These are phyloP conservation scores for Gastrophysa polygoni DNA, from an alignment of 2,888 invertebrate species.

Conservation along the genomic window DNA sequence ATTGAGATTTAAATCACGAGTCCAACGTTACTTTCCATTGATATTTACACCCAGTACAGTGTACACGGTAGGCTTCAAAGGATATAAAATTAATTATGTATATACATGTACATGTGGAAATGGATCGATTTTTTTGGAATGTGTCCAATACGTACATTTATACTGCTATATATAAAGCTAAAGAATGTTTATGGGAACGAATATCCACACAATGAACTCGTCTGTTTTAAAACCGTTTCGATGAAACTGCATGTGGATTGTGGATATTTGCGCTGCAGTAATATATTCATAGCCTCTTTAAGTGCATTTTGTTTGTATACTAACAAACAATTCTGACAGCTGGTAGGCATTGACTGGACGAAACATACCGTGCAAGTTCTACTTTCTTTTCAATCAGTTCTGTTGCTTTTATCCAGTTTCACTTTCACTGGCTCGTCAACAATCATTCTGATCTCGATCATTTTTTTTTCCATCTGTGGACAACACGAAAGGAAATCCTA, in stretches of 20 bases:
- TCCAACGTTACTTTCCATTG: no score
- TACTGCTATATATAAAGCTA: not conserved
- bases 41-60: no score
- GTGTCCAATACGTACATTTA: not conserved
- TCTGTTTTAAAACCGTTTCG: slow-evolving; percentile 5
- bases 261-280: slow-evolving; percentile 8
- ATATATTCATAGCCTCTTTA: slow-evolving; percentile 12
- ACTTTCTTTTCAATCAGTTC: no score
- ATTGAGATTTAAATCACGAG: no score
- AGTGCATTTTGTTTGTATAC: not conserved
- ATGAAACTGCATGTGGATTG: slow-evolving; percentile 1
- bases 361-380: no score
- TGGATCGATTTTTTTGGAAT: not conserved
- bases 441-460: no score
- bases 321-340: slow-evolving; percentile 5
- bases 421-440: not conserved
- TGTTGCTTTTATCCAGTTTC: no score
- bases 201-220: slow-evolving; percentile 2
- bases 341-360: not conserved
- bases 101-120: no score
- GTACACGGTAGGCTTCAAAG: no score
- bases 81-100: no score
- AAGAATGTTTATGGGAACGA: not conserved
- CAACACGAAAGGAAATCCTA: no score
- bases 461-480: no score